Evolutionary conservation across 2,797 vertebrate species (phyloP), one percentile per base, ranked within the genome.

Genomic region (Cirrhinus mrigala): DNA sequence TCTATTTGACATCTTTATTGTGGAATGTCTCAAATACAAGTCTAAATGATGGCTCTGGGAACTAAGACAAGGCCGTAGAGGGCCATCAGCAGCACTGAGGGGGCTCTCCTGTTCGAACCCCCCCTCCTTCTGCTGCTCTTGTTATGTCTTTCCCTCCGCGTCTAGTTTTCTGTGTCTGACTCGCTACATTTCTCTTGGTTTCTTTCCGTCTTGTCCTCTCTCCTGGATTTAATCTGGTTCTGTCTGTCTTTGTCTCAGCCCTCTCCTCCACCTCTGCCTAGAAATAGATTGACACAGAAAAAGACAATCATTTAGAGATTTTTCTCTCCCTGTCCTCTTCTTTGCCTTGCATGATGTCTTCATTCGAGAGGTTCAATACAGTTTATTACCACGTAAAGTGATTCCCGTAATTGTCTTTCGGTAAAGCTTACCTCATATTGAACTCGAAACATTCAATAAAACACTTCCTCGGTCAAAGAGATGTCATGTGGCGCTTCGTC

Each of bases 1-100:
- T 94, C 88, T 91, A 73, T 93, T 94, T 94, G 94, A 94, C 93
- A 93, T 93, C 94, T 96, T 96, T 94, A 94, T 93, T 94, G 93
- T 93, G 92, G 91, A 94, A 92, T 94, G 94, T 94, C 94, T 95
- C 91, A 95, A 93, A 94, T 94, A 93, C 90, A 92, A 93, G 90
- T 89, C 86, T 93, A 94, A 95, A 94, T 93, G 87, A 92, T 90
- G 86, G 74, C 69, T 69, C 86, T 87, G 90, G 86, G 87, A 91
- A 85, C 87, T 66, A 66, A 87, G 68, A 83, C 79, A 86, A 82
- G 74, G 84, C 84, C 79, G 33, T 76, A 46, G 79, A 89, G 88
- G 85, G 80, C 84, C 85, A 80, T 81, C 83, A 76, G 64, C 74
- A 33, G 84, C 58, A 60, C 79, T 77, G 68, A 71, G 58, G 84